Evolutionary conservation across 2,113 vertebrate genomes (phyloP).

Genomic region (Seriola aureovittata): DNA sequence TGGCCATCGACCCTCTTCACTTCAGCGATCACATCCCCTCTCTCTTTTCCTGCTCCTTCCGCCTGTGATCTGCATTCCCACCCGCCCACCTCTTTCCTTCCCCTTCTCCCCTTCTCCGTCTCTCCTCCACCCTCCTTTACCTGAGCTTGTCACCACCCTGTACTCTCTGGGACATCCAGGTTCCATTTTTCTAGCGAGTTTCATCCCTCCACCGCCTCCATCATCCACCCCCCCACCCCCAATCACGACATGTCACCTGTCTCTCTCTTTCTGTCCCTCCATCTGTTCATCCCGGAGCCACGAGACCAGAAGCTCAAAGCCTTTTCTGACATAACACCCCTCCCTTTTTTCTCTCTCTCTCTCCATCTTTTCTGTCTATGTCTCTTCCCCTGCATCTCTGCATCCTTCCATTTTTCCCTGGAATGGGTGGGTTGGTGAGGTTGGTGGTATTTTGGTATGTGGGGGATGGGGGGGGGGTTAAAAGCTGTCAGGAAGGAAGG

Average conservation of each 20-base stretch:
- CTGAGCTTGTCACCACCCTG: constrained; percentile 9
- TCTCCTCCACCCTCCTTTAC: background rate
- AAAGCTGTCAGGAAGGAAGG: constrained; percentile 49
- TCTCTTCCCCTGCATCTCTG: constrained; percentile 33
- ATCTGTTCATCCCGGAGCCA: constrained; percentile 51
- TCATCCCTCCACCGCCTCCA: background rate
- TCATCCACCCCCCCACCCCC: constrained; percentile 1
- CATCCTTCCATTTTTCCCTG: constrained; percentile 17
- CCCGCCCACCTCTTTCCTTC: background rate
- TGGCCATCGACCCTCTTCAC: constrained; percentile 44
- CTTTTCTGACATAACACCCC: constrained; percentile 62
- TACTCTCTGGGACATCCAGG: constrained; percentile 17
- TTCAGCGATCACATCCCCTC: constrained; percentile 36
- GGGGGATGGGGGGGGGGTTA: constrained; percentile 1
- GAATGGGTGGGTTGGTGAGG: constrained; percentile 1
- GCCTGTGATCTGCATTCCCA: background rate
- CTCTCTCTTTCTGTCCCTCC: constrained; percentile 32
- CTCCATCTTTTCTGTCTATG: background rate
- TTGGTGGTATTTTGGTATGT: background rate
- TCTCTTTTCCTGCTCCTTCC: background rate
- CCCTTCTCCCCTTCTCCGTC: background rate
- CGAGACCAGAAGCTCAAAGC: constrained; percentile 52
- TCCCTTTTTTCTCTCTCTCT: constrained; percentile 1
- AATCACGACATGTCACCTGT: constrained; percentile 15
- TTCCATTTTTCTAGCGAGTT: background rate